Conservation (phyloP, 2,113 vertebrate genomes). For the Psittacula cyanocephala region DNA sequence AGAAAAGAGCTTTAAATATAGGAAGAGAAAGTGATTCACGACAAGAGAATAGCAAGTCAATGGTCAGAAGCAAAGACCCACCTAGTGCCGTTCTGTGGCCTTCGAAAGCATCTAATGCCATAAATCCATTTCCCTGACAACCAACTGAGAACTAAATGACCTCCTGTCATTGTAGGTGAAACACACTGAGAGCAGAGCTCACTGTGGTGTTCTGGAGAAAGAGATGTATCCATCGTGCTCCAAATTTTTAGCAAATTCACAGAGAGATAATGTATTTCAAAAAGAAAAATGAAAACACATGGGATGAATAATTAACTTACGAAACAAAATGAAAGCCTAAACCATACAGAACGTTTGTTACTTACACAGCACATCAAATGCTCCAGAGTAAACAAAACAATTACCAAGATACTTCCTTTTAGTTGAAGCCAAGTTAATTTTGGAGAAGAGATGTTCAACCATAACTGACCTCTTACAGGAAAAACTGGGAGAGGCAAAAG, state of each 20-base stretch:
- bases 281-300: neutral
- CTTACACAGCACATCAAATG: neutral
- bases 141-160: neutral
- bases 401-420: conserved; percentile 36
- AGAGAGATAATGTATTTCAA: neutral
- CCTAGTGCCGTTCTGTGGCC: neutral
- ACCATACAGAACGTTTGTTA: neutral
- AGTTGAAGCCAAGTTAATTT: conserved; percentile 53
- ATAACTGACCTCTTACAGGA: conserved; percentile 23
- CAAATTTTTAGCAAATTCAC: neutral
- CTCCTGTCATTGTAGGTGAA: neutral
- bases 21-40: neutral
- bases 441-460: conserved; percentile 41
- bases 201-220: neutral
- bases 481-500: conserved; percentile 7
- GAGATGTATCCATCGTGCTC: neutral
- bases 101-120: neutral
- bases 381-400: conserved; percentile 46
- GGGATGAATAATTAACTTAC: neutral
- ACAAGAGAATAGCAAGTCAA: neutral
- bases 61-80: neutral
- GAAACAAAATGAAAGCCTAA: neutral
- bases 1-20: neutral
- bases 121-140: neutral
- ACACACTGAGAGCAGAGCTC: neutral